Evolutionary conservation across 2,888 invertebrate species (phyloP), one percentile per base, ranked within the genome.

Genomic region (Eristalis tenax): DNA sequence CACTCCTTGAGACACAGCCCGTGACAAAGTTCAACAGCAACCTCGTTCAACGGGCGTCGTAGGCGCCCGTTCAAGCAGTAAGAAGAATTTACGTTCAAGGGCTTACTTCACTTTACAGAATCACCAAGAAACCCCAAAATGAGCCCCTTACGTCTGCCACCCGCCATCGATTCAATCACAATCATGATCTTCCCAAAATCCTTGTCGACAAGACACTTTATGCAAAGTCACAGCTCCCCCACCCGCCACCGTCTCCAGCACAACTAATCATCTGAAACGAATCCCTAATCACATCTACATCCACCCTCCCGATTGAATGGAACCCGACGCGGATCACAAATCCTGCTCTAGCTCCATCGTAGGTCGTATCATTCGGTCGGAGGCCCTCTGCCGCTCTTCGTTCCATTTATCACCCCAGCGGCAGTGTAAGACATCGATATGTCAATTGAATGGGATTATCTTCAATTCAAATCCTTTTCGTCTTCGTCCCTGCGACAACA

Each of bases 381-480:
- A 50, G 4, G 43, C 1, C n/a, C 6, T 43, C 43, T n/a, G 50
- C 50, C 5, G n/a, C 50, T 18, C n/a, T 15, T n/a, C 18, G 8
- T 13, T 11, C 13, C 38, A 38, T 38, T 38, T 38, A 38, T 38
- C 38, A 38, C 38, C 38, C 38, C 13, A 38, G 38, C 38, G 6
- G 8, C n/a, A 18, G 50, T 50, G 18, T 61, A 23, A 78, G 63
- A 63, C 66, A 83, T 83, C 78, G 78, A 73, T 78, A 77, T 83
- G 61, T 73, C 71, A 78, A 73, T 83, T 56, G 68, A 63, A 73
- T 57, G 68, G 78, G 78, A 78, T 78, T 78, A 63, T 35, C 70
- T 78, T 63, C 78, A 78, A 70, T 70, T 70, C 63, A 63, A 78
- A 78, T 57, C 83, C 69, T 63, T 61, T 82, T 74, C 32, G n/a